Evolutionary conservation across 30 jellyfish, hydroid and myxozoan genomes (phyloP), one percentile per base, ranked within the genome.

Genomic region (Nemopilema nomurai): DNA sequence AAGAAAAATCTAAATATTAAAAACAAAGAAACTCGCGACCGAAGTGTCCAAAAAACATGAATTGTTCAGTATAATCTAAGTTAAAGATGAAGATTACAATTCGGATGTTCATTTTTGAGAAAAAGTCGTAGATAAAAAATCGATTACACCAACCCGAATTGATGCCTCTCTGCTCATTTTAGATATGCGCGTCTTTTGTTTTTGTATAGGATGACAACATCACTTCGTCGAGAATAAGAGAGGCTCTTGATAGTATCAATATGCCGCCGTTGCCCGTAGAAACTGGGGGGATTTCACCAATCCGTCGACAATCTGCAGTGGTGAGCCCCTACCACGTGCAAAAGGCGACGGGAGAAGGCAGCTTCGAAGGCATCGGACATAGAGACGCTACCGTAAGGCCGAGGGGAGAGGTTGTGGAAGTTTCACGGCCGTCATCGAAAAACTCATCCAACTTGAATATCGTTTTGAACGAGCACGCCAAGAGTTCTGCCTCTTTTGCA

Each of bases 311-410:
- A 69, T 62, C 93, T 1, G 93, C 93, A 19, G 87, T 84, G 50
- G 93, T 84, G 1, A 84, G 83, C 26, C 93, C 93, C 19, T 84
- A 84, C 65, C 84, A 84, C 65, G 93, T 84, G 16, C 87, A 84
- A 8, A 49, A 49, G 20, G 77, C 53, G 1, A 76, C 51, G 17
- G 77, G 29, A 1, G 93, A 74, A 27, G 64, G 16, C 17, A 50
- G 57, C 8, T 8, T 49, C 20, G 76, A 28, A 32, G 71, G 50
- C 0, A 33, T 21, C 67, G 29, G 30, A 1, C 28, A 27, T 24
- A 69, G 50, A 33, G 87, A 84, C 24, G 16, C 49, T 53, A n/a
- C n/a, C n/a, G n/a, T n/a, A 24, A 73, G 93, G 53, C 67, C 66
- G 23, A 73, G 87, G 32, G 25, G 62, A 49, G 87, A 84, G n/a